Percentiles rank a stretch among this genome's conserved stretches.
Evolutionary conservation across 2,888 invertebrate species (phyloP).

Genomic region (Tenthredo distinguenda): DNA sequence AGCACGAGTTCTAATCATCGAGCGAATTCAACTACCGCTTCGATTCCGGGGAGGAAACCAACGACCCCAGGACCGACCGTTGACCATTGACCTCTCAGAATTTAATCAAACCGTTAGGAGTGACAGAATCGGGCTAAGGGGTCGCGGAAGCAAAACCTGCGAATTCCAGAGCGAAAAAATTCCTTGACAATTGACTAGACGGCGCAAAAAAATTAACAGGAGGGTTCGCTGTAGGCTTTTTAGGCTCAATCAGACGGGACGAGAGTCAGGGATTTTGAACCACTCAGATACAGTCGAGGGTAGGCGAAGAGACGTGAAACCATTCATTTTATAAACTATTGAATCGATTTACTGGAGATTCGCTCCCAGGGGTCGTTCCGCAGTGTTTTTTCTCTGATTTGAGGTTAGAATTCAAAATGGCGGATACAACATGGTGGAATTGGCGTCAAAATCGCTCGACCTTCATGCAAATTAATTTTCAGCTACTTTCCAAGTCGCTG

Average conservation of each 20-base stretch:
- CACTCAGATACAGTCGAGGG: conserved; percentile 4
- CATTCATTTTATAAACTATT: neutral
- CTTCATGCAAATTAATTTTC: neutral
- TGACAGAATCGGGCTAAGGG: neutral
- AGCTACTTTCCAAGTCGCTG: neutral
- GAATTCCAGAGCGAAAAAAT: neutral
- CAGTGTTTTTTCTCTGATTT: neutral
- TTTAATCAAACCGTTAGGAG: conserved; percentile 10
- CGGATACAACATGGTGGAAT: neutral
- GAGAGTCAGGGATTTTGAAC: neutral
- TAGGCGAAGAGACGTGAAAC: neutral
- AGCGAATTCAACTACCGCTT: neutral
- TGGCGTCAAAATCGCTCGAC: neutral
- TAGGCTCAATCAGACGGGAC: neutral
- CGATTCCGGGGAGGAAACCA: neutral
- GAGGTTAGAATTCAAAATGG: neutral
- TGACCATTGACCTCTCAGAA: neutral
- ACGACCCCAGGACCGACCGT: neutral
- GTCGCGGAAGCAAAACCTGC: neutral
- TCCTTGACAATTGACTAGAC: neutral
- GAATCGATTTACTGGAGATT: neutral
- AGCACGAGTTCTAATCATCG: neutral
- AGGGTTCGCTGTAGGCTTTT: neutral
- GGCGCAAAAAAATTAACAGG: neutral
- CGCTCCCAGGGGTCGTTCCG: neutral